Conservation (phyloP, 2,113 vertebrate genomes). For the Sterna hirundo region DNA sequence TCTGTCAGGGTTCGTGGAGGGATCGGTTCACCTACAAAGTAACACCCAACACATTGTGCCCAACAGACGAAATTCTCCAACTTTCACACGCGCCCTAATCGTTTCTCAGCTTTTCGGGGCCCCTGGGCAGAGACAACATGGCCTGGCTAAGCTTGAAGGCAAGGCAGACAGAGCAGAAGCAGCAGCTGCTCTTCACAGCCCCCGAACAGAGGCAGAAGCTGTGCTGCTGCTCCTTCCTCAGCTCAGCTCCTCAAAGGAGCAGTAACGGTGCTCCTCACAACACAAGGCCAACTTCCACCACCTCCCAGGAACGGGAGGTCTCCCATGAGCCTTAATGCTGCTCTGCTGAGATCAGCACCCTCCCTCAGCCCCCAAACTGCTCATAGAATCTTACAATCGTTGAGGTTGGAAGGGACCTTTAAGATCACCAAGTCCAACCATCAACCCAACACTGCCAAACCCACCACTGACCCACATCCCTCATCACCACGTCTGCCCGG, state of each 20-base stretch:
- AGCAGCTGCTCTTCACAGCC: neutral
- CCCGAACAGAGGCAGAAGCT: neutral
- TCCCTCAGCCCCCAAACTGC: neutral
- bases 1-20: slow-evolving; percentile 93
- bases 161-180: neutral
- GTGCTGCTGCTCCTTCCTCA: neutral
- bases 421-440: neutral
- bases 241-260: neutral
- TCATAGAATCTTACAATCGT: neutral
- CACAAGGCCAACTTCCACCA: neutral
- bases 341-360: neutral
- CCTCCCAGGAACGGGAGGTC: neutral
- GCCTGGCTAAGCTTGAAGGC: neutral
- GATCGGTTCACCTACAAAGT: slow-evolving; percentile 79
- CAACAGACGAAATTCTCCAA: rapidly evolving
- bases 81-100: rapidly evolving
- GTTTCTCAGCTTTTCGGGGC: rapidly evolving
- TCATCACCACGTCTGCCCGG: neutral
- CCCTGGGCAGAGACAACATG: neutral
- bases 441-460: neutral
- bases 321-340: neutral
- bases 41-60: neutral
- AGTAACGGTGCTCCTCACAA: neutral
- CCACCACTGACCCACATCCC: neutral
- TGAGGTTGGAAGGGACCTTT: neutral